phyloP scores from a whole-genome alignment of 2,113 vertebrate genomes.

The Illadopsis cleaveri region DNA sequence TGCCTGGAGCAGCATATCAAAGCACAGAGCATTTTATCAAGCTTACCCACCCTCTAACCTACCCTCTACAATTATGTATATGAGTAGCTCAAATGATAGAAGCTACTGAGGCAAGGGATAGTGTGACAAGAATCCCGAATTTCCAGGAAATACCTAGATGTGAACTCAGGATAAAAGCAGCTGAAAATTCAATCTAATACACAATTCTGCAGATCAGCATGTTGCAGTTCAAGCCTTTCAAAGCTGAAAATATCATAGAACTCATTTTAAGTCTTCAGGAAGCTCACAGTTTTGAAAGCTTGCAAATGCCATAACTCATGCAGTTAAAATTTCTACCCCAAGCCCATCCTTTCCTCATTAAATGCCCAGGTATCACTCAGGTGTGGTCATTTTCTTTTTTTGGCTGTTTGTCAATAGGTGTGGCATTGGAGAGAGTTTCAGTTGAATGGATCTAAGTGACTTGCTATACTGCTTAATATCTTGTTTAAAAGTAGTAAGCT shows the following conservation, averaged over 20 bases:
- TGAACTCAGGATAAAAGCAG: background rate
- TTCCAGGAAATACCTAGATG: conserved; percentile 8
- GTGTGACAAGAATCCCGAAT: conserved; percentile 3
- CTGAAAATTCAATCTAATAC: background rate
- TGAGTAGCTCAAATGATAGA: background rate
- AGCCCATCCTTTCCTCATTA: background rate
- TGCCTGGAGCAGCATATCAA: conserved; percentile 47
- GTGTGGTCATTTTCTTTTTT: background rate
- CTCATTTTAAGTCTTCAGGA: background rate
- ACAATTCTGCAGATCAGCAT: background rate
- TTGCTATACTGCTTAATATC: background rate
- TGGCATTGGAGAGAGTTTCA: background rate
- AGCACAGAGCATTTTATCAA: conserved; percentile 45
- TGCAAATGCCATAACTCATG: background rate
- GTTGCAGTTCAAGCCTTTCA: background rate
- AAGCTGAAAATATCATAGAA: background rate
- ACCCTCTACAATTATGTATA: background rate
- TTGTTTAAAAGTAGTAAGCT: background rate
- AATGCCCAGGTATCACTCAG: background rate
- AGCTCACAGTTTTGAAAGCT: background rate
- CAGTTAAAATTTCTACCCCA: background rate
- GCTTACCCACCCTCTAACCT: background rate
- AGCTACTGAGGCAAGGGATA: background rate
- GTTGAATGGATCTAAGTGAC: background rate
- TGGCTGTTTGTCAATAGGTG: background rate